Evolutionary conservation across 2,888 invertebrate species (phyloP), one percentile per base, ranked within the genome.

Genomic region (Idaea biselata): DNA sequence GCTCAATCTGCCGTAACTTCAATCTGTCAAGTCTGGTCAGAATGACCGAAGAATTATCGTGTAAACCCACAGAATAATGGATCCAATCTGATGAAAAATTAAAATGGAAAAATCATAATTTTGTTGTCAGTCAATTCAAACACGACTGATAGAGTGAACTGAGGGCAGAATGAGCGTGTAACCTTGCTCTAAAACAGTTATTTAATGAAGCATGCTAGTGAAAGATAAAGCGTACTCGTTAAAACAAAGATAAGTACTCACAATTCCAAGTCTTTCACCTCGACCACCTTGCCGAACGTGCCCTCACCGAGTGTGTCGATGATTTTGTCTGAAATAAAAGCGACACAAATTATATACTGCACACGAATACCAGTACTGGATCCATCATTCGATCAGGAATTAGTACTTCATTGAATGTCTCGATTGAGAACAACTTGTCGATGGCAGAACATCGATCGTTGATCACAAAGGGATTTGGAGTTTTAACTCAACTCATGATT

Each of bases 271-370:
- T 99, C 99, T 93, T 97, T 97, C 93, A 99, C 99, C 95, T 99
- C 97, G 87, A 99, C 99, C 87, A 99, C 99, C 95, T 99, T 99
- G 90, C 99, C 99, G 95, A 99, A 99, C 80, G 99, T 99, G 88
- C 99, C 99, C 94, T 99, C 99, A 82, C 99, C 99, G 87, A 99
- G 96, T 82, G 99, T 99, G 93, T 97, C 96, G 94, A 98, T 95
- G 93, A 99, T 97, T 95, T 98, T 98, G 96, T 99, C 99, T 99
- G 97, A 87, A 96, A 97, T 93, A 88, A 93, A 94, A 94, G 92
- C 94, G 92, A 91, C 76, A 73, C 80, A 81, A 74, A 82, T 91
- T 86, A 89, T 75, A 84, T 72, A 80, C 75, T 73, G 77, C 80
- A 63, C 63, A 65, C 78, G 71, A 14, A 56, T 18, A 56, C 17